Conservation (phyloP, 2,888 invertebrate genomes). For the Colostygia pectinataria region DNA sequence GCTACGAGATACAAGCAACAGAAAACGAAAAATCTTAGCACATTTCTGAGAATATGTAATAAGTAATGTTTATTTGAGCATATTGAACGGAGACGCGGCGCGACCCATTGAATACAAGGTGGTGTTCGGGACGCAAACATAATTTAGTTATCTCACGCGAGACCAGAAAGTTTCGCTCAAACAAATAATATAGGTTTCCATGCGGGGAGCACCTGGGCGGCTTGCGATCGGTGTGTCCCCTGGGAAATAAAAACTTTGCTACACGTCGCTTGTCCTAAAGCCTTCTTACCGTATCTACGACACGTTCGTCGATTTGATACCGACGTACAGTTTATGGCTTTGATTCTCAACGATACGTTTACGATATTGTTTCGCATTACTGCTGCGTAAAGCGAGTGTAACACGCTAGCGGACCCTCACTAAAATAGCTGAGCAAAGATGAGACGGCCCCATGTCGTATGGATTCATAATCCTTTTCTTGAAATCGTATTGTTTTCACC, state of each 20-base stretch:
- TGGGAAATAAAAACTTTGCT: slow-evolving; percentile 83
- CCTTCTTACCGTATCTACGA: slow-evolving; percentile 74
- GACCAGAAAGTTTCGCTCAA: slow-evolving; percentile 80
- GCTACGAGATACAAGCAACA: background rate
- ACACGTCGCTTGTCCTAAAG: slow-evolving; percentile 80
- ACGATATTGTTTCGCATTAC: slow-evolving; percentile 75
- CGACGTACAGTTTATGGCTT: slow-evolving; percentile 74
- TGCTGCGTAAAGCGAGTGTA: slow-evolving; percentile 59
- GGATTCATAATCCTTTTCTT: slow-evolving; percentile 25
- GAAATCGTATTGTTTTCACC: slow-evolving; percentile 15
- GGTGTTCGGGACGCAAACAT: slow-evolving; percentile 71
- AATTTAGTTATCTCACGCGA: slow-evolving; percentile 79
- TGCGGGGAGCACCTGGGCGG: slow-evolving; percentile 78
- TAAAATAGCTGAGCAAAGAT: slow-evolving; percentile 13
- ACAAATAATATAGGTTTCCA: slow-evolving; percentile 82
- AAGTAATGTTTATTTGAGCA: slow-evolving; percentile 45
- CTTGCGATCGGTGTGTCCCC: slow-evolving; percentile 79
- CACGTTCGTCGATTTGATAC: slow-evolving; percentile 76
- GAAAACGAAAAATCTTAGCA: slow-evolving; percentile 7
- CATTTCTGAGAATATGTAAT: slow-evolving; percentile 13
- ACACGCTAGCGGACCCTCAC: slow-evolving; percentile 39
- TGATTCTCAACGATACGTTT: slow-evolving; percentile 78
- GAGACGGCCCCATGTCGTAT: slow-evolving; percentile 14
- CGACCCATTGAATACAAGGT: slow-evolving; percentile 68
- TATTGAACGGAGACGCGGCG: slow-evolving; percentile 45